Conservation (phyloP, 2,113 vertebrate genomes). For the Neoarius graeffei region DNA sequence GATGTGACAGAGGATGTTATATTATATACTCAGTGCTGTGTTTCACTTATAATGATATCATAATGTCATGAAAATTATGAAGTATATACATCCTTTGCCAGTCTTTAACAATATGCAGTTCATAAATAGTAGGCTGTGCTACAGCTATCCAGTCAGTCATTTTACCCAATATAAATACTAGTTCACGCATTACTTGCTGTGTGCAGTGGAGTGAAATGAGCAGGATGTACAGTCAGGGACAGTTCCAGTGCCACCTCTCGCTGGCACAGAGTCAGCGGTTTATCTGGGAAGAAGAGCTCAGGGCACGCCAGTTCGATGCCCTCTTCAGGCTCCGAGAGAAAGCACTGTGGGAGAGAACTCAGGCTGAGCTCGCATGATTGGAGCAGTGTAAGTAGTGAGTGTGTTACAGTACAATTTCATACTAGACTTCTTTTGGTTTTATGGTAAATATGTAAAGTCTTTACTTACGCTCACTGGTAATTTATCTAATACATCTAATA, state of each 20-base stretch:
- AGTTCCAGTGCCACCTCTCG: slow-evolving; percentile 23
- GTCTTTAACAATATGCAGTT: background rate
- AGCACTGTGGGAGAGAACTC: slow-evolving; percentile 62
- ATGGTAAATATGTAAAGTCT: too few relatives aligned
- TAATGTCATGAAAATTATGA: background rate
- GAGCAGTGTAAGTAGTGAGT: slow-evolving; percentile 37
- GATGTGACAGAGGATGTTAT: background rate
- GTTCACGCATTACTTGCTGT: background rate
- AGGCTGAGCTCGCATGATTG: slow-evolving; percentile 63
- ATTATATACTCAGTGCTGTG: background rate
- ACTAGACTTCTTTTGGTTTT: too few relatives aligned
- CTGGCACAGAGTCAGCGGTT: slow-evolving; percentile 61
- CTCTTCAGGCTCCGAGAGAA: slow-evolving; percentile 66
- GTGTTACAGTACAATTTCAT: too few relatives aligned
- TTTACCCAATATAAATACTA: slow-evolving; percentile 1
- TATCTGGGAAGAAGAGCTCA: slow-evolving; percentile 65
- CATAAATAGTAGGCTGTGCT: background rate
- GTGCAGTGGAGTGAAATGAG: slow-evolving; percentile 51
- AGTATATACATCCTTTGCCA: background rate
- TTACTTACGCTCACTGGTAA: too few relatives aligned
- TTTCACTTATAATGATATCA: background rate
- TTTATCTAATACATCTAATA: too few relatives aligned
- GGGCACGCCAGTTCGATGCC: slow-evolving; percentile 57
- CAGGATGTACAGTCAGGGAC: slow-evolving; percentile 17
- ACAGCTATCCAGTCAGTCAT: background rate